These are phyloP conservation scores for Serrognathus titanus DNA, from an alignment of 2,888 invertebrate genomes.

Conservation along the genomic window DNA sequence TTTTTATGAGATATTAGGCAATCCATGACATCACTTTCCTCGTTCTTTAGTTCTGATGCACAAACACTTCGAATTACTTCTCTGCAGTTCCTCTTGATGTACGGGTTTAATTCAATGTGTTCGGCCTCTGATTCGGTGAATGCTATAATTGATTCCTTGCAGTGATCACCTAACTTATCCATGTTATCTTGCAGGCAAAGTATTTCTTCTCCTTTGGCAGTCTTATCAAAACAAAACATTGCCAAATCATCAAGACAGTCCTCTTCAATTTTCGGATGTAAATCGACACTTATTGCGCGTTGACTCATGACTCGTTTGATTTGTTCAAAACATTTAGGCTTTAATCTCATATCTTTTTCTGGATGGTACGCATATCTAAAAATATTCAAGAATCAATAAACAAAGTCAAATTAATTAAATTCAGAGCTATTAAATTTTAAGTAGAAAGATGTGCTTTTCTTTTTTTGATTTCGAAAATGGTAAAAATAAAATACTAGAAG, in stretches of 20 bases:
- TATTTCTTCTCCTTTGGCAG: conserved; percentile 89
- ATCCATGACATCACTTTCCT: conserved; percentile 88
- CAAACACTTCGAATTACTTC: conserved; percentile 77
- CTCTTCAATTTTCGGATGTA: conserved; percentile 92
- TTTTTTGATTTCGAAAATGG: no score
- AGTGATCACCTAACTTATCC: conserved; percentile 63
- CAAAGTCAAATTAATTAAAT: no score
- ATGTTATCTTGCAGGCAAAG: conserved; percentile 85
- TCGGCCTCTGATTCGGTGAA: conserved; percentile 89
- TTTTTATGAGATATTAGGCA: conserved; percentile 92
- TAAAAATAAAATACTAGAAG: no score
- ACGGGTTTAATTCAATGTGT: conserved; percentile 84
- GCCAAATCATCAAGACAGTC: conserved; percentile 85
- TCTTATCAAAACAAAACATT: conserved; percentile 76
- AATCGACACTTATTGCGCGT: conserved; percentile 85
- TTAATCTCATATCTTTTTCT: conserved; percentile 49
- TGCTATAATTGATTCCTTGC: conserved; percentile 73
- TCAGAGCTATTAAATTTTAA: no score
- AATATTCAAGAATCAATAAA: conserved; percentile 43
- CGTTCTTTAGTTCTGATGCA: conserved; percentile 64
- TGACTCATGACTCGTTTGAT: conserved; percentile 90
- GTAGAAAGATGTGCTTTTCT: no score
- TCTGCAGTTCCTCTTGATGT: conserved; percentile 78
- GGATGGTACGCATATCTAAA: conserved; percentile 63
- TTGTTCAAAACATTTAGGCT: conserved; percentile 67